Percentiles rank a stretch among this genome's conserved stretches.
Conservation (phyloP, 2,888 invertebrate genomes). For the Stictocephala bisonia region DNA sequence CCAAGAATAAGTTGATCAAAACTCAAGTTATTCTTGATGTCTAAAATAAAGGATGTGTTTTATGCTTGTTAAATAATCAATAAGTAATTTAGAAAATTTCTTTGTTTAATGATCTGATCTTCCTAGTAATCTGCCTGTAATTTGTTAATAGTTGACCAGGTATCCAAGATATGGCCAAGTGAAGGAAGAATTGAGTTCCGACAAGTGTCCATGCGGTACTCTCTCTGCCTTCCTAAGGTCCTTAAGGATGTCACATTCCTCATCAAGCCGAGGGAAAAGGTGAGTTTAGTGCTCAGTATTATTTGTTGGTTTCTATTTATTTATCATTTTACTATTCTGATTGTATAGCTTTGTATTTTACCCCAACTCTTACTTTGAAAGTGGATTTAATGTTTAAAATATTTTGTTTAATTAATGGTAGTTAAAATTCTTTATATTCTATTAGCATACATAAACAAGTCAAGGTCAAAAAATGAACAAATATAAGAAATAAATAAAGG, state of each 20-base stretch:
- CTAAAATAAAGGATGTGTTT: neutral
- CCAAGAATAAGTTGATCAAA: too few species aligned
- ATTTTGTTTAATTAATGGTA: neutral
- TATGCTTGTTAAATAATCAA: neutral
- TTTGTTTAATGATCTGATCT: too few species aligned
- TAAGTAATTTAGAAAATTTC: too few species aligned
- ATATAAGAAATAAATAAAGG: too few species aligned
- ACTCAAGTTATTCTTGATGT: neutral
- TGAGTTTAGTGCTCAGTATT: too few species aligned
- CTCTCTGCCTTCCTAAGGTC: constrained; percentile 77
- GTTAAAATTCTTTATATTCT: too few species aligned
- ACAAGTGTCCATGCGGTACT: constrained; percentile 77
- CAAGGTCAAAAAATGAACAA: too few species aligned
- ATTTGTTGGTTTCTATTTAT: too few species aligned
- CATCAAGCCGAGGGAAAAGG: constrained; percentile 72
- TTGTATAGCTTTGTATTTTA: neutral
- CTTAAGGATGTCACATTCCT: constrained; percentile 76
- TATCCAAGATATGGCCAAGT: constrained; percentile 79
- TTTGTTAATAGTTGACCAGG: constrained; percentile 67
- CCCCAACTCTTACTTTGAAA: neutral
- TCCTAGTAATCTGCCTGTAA: neutral
- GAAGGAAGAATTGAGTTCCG: constrained; percentile 78
- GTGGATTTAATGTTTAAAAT: neutral
- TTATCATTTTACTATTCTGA: too few species aligned
- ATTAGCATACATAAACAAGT: neutral